phyloP scores from a whole-genome alignment of 2,113 vertebrate genomes.

The Crotalus horridus region DNA sequence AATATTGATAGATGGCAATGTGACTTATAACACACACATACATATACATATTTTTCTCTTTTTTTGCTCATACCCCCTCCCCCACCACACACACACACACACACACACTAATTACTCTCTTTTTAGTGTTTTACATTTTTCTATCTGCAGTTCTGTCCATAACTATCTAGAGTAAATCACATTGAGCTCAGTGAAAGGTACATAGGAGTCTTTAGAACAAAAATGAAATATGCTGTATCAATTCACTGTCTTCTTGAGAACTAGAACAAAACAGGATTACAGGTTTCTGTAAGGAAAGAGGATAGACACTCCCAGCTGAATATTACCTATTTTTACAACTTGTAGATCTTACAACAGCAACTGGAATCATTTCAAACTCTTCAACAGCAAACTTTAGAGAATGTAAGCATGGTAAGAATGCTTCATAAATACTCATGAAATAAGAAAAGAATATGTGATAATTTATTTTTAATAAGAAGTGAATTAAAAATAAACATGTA shows the following conservation, averaged over 20 bases:
- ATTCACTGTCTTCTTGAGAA: not conserved
- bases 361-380: conserved; percentile 64
- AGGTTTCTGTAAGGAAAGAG: not conserved
- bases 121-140: not conserved
- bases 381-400: conserved; percentile 61
- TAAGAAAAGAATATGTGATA: not conserved
- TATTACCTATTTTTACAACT: conserved; percentile 7
- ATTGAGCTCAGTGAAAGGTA: not conserved
- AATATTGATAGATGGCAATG: not conserved
- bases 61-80: not conserved
- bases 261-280: not conserved
- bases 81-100: not conserved
- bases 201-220: not conserved
- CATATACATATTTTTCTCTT: too few species aligned
- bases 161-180: not conserved
- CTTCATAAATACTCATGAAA: not conserved
- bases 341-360: conserved; percentile 62
- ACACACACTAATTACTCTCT: not conserved
- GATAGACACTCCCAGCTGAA: not conserved
- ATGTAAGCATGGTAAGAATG: conserved; percentile 58
- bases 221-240: not conserved
- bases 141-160: not conserved
- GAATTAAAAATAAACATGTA: not conserved
- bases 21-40: not conserved
- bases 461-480: not conserved